These are phyloP conservation scores for Pseudolycoriella hygida DNA, from an alignment of 2,888 invertebrate genomes.

Conservation along the genomic window DNA sequence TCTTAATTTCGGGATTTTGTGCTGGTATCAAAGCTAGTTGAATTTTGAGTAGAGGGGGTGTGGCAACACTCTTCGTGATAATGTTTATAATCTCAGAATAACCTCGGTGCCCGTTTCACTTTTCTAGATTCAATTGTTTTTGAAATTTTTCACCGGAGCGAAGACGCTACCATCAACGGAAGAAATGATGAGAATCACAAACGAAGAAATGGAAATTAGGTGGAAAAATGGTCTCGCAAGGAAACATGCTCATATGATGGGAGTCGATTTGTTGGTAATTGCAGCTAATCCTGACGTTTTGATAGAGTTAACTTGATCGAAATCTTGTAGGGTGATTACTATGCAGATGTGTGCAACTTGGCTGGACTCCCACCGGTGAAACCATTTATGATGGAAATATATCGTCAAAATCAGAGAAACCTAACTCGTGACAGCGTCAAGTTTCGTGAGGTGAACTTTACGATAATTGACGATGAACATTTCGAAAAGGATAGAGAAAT, in stretches of 20 bases:
- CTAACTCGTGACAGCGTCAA: slow-evolving; percentile 31
- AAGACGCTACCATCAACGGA: slow-evolving; percentile 40
- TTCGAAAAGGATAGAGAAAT: slow-evolving; percentile 15
- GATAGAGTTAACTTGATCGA: not conserved
- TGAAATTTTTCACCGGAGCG: slow-evolving; percentile 43
- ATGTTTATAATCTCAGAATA: too few relatives aligned
- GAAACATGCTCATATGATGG: slow-evolving; percentile 65
- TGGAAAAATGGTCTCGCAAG: slow-evolving; percentile 43
- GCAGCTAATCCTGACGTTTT: too few relatives aligned
- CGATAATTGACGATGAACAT: slow-evolving; percentile 32
- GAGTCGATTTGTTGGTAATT: slow-evolving; percentile 32
- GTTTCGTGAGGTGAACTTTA: slow-evolving; percentile 34
- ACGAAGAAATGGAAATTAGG: slow-evolving; percentile 39
- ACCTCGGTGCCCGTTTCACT: not conserved
- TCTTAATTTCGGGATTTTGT: too few relatives aligned
- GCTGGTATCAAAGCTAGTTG: too few relatives aligned
- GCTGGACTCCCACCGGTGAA: slow-evolving; percentile 33
- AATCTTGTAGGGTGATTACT: slow-evolving; percentile 33
- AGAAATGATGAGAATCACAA: slow-evolving; percentile 44
- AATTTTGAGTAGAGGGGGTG: too few relatives aligned
- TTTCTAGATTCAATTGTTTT: slow-evolving; percentile 35
- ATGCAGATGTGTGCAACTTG: slow-evolving; percentile 34
- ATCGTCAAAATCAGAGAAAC: slow-evolving; percentile 26
- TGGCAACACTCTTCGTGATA: too few relatives aligned
- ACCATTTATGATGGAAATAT: slow-evolving; percentile 36